Percentiles rank a stretch among this genome's conserved stretches.
Conservation (phyloP, 1,140 invertebrate species). For the Ceratitis capitata region DNA sequence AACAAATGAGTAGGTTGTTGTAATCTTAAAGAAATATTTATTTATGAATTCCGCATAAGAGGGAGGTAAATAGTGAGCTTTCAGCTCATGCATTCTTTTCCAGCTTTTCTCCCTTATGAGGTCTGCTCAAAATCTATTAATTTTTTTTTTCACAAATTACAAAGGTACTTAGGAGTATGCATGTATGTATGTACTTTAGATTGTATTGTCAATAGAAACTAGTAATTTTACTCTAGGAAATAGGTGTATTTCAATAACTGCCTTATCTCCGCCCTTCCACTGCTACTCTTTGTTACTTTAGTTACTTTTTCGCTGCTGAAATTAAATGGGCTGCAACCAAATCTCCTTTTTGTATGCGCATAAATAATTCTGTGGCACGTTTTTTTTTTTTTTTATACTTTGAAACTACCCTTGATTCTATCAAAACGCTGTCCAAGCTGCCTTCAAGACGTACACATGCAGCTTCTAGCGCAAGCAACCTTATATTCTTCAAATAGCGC, state of each 20-base stretch:
- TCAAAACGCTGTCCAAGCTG: not conserved
- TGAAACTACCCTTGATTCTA: not conserved
- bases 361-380: not conserved
- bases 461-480: not conserved
- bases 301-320: not conserved
- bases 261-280: not conserved
- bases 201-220: not conserved
- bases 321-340: not conserved
- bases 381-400: not conserved
- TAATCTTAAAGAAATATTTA: not conserved
- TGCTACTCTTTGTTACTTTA: not conserved
- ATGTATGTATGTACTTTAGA: too few relatives aligned
- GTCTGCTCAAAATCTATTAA: not conserved
- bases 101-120: not conserved
- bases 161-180: not conserved
- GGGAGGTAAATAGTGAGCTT: not conserved
- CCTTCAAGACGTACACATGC: not conserved
- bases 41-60: not conserved
- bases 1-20: not conserved
- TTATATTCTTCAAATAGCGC: not conserved
- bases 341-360: not conserved
- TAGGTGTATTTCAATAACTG: not conserved
- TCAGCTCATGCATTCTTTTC: not conserved
- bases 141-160: not conserved
- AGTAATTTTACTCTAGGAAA: not conserved